Evolutionary conservation across 2,113 vertebrate genomes (phyloP), one percentile per base, ranked within the genome.

Genomic region (Eolophus roseicapilla): DNA sequence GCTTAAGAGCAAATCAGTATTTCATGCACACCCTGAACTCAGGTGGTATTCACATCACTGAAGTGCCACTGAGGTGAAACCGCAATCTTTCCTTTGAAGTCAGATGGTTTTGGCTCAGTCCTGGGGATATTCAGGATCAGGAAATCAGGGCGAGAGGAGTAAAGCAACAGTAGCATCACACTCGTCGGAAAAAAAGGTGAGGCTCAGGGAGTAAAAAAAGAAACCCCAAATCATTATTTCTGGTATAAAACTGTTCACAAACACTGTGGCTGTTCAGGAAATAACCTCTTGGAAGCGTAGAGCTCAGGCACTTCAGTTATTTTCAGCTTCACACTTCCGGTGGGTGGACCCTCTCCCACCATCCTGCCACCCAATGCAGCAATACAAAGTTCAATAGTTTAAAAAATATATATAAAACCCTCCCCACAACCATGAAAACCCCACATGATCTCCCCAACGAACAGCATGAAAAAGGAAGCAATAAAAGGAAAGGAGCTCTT

Each of bases 231-330:
- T 73, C 28, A 41, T 80, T 67, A 83, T 62, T 93, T 60, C 53
- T 84, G 29, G 21, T 91, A 93, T n/a, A 94, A 93, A 95, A 95
- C 70, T 47, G n/a, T 44, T 75, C 13, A 82, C 10, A 6, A 93
- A 94, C 28, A 46, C 4, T 14, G 41, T 27, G 18, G 73, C 17
- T 71, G 10, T 68, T 44, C 29, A 86, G 63, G 13, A 76, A 50
- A 77, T 13, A 50, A 70, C 57, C 9, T 78, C 86, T 47, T 44
- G 1, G 11, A 76, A 76, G 43, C 5, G 25, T 16, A 50, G 46
- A 94, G 44, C 46, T 15, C 73, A 90, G 63, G 76, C 93, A 93
- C 70, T 70, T 86, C 8, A 47, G 53, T 75, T 74, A 94, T 80
- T 88, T 81, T 92, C 78, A 74, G 60, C 46, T 88, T 88, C 78